Base-by-base conservation (phyloP, 2,113 vertebrate species). In the Pseudopipra pipra region DNA sequence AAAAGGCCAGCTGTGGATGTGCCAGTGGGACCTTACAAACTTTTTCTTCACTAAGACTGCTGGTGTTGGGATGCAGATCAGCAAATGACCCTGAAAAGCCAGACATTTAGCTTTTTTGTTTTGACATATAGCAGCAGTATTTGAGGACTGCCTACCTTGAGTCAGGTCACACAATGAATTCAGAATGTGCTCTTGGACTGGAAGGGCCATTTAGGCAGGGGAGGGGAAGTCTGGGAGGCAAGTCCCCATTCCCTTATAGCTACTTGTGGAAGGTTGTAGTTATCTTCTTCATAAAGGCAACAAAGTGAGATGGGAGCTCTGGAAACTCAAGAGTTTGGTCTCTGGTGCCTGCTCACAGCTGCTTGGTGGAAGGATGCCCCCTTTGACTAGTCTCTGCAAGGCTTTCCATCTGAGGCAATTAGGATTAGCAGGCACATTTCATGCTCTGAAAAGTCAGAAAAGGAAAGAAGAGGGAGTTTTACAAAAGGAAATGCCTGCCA, bases 371-470 rank as follows among this genome's bases (percentile, higher is more conserved):
- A 90, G 52, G 78, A 58, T 96, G 39, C 43, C 74, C 87, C n/a
- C 61, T 91, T 97, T 96, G 92, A 96, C 63, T 90, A 4, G 68
- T 66, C 61, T 81, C 62, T 67, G 21, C 68, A 73, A 94, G 95
- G 44, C 78, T 90, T 88, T 67, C 85, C 92, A 71, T 95, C 66
- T 4, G 21, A 56, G 4, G 89, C 94, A 97, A 82, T 97, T 97
- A 95, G 87, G 82, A 95, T 97, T 97, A 97, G 94, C 85, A 93
- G 93, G 73, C 94, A 74, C 83, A 96, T 97, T 97, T 97, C 96
- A 97, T 97, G 96, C 97, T 97, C 97, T 97, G 96, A 97, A 97
- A 97, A 97, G 87, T 95, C 95, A 96, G 93, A 97, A 97, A 97
- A 89, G 89, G 59, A 87, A 95, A 93, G 93, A 73, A 94, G 82